Base-by-base conservation (phyloP, 2,888 invertebrate genomes). In the Clistopyga incitator region DNA sequence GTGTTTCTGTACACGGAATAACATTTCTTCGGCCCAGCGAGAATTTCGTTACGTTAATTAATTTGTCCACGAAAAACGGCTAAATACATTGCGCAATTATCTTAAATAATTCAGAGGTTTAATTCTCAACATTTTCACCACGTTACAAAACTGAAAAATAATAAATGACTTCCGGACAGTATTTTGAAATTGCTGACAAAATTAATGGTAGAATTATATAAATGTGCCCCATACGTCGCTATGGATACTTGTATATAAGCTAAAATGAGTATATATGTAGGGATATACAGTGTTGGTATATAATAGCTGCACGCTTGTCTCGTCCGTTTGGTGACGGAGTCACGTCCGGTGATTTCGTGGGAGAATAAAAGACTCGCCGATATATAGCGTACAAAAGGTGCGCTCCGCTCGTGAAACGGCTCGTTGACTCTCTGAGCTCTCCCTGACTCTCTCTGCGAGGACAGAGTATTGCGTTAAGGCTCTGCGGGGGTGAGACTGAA, bases 311-410 rank as follows among this genome's bases (percentile, higher is more conserved):
- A 74, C 47, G 74, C 34, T 74, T 34, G 45, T 61, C 18, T 74
- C 74, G 74, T 61, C 47, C 29, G 29, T 61, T 61, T 74, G 23
- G 75, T 52, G 56, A 80, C 80, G 52, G 54, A 82, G 82, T 82
- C 82, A 82, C 82, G 82, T 82, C 78, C 82, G 82, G 78, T 68
- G 67, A 82, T 54, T 78, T 68, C 71, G 81, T 77, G 77, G 71
- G 71, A 65, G 56, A 70, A 78, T 45, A 52, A 78, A 45, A 78
- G 61, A 78, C 70, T 61, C 50, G 42, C 34, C 38, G 50, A 64
- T 70, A 61, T 34, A 56, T 47, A 47, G 15, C 61, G 61, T 74
- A 47, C 47, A 61, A 74, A 61, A 74, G 74, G 47, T 20, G 15
- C 64, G 67, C 45, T 20, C 47, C 67, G 42, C 29, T 61, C 74